Evolutionary conservation across 2,113 vertebrate species (phyloP), one percentile per base, ranked within the genome.

Genomic region (Leuciscus idus): DNA sequence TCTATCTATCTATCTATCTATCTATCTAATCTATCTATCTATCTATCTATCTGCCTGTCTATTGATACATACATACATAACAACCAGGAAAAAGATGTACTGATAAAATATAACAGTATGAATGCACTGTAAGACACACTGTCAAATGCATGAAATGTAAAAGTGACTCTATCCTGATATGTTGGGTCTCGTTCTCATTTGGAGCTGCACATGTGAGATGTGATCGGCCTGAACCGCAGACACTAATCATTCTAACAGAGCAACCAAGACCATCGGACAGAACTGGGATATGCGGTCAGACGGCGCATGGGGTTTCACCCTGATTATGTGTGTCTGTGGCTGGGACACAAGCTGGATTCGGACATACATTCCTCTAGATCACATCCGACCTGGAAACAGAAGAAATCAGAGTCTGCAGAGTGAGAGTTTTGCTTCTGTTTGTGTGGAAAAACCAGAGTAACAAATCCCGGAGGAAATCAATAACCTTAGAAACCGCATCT

Each of bases 171-270:
- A 9, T 43, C 17, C 36, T 72, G 68, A 43, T 72, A 6, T 43
- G 17, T 10, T 21, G 9, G 9, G 33, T 43, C 68, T 57, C 12
- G 19, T 57, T 21, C 52, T 55, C 52, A 6, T 13, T 19, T 55
- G 4, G 52, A 55, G 17, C 52, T 23, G 36, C 62, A 70, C 61
- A 77, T 36, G 52, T 28, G 66, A 83, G 73, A 83, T 77, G 79
- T 68, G 62, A 86, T 88, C 76, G 55, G 84, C 78, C 84, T 86
- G 73, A 83, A 57, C 59, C 77, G 36, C 72, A 66, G 62, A 85
- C 64, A 80, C 79, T 46, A 72, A 70, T 81, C 59, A 64, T 72
- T 61, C 59, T 78, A 61, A 83, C 82, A 61, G 50, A 82, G 72
- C 82, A 81, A 81, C 55, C 68, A 59, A 59, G 61, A 88, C 78